phyloP scores from a whole-genome alignment of 2,888 invertebrate genomes.

The Hydriomena furcata region DNA sequence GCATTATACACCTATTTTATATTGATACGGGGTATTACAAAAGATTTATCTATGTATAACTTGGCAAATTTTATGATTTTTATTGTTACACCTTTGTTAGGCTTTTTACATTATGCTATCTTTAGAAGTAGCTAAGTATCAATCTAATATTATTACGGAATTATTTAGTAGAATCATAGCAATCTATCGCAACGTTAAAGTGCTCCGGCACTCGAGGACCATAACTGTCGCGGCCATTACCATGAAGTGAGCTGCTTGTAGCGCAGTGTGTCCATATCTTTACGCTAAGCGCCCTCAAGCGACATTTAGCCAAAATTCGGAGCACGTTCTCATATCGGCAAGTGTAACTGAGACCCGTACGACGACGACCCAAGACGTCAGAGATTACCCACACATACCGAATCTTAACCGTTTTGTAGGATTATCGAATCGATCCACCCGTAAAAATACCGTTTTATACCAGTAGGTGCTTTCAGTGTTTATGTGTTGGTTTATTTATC shows the following conservation, averaged over 20 bases:
- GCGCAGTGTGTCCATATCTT: conserved; percentile 42
- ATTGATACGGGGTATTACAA: too few species aligned
- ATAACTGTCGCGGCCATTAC: conserved; percentile 24
- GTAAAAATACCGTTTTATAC: conserved; percentile 28
- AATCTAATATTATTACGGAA: too few species aligned
- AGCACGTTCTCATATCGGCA: conserved; percentile 45
- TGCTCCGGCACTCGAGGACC: conserved; percentile 12
- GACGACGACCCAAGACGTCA: conserved; percentile 35
- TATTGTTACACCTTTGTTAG: too few species aligned
- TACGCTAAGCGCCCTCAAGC: conserved; percentile 33
- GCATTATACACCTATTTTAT: too few species aligned
- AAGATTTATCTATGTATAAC: too few species aligned
- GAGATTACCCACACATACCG: conserved; percentile 28
- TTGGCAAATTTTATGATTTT: too few species aligned
- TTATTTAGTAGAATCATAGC: neutral
- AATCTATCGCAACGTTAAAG: conserved; percentile 9
- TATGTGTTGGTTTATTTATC: conserved; percentile 15
- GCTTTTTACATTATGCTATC: too few species aligned
- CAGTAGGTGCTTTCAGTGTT: conserved; percentile 14
- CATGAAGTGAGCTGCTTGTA: conserved; percentile 18
- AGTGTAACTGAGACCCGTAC: conserved; percentile 39
- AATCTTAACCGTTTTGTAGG: conserved; percentile 34
- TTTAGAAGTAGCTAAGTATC: too few species aligned
- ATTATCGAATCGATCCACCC: conserved; percentile 17
- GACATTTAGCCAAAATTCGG: conserved; percentile 41